These are phyloP conservation scores for Theristicus caerulescens DNA, from an alignment of 2,113 vertebrate species.

Conservation along the genomic window DNA sequence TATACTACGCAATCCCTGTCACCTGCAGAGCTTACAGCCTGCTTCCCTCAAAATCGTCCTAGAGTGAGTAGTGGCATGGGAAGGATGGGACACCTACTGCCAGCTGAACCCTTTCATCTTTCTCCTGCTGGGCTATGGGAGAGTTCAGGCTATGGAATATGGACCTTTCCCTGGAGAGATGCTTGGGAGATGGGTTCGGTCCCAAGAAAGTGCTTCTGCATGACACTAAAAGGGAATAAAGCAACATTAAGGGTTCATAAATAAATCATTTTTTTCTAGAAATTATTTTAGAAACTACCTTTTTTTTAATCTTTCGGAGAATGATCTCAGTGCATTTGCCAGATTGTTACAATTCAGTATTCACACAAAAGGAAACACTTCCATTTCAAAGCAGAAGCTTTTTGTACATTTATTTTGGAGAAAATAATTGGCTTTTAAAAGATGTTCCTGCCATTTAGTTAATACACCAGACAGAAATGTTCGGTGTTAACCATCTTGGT, in stretches of 20 bases:
- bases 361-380: neutral
- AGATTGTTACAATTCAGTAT: neutral
- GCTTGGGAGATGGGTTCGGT: neutral
- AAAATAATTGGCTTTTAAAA: neutral
- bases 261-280: neutral
- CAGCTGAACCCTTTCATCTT: neutral
- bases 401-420: neutral
- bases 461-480: neutral
- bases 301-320: neutral
- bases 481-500: neutral
- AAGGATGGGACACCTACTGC: neutral
- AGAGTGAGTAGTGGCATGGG: fast-evolving
- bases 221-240: neutral
- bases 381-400: neutral
- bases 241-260: neutral
- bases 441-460: neutral
- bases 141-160: neutral
- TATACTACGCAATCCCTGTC: fast-evolving
- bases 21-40: neutral
- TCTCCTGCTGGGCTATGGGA: neutral
- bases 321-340: too few species aligned
- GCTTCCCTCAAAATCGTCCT: neutral
- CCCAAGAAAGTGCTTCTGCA: neutral
- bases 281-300: fast-evolving
- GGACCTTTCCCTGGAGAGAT: neutral